Evolutionary conservation across 2,113 vertebrate species (phyloP).

Genomic region (Chionodraco myersi): DNA sequence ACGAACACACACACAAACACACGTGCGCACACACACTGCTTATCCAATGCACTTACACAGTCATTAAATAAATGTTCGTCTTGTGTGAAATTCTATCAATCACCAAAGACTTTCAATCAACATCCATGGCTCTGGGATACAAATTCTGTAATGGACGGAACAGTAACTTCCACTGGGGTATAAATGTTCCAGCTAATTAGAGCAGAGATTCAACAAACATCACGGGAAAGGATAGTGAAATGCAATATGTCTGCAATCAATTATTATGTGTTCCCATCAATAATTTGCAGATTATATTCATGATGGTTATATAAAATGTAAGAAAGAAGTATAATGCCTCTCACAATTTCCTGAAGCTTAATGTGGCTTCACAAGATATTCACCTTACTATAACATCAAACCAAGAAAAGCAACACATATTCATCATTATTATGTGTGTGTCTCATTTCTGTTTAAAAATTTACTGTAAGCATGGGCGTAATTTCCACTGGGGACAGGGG

Average conservation of each 20-base stretch:
- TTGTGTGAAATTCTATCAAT: constrained; percentile 13
- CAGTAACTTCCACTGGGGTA: constrained; percentile 14
- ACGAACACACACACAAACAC: background rate
- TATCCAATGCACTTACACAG: constrained; percentile 18
- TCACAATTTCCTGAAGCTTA: background rate
- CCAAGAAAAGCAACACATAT: background rate
- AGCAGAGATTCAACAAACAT: constrained; percentile 13
- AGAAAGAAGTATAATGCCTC: background rate
- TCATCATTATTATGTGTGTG: background rate
- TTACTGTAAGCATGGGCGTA: background rate
- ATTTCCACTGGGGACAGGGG: too few species aligned
- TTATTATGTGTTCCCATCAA: background rate
- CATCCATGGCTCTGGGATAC: constrained; percentile 1
- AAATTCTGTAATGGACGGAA: constrained; percentile 3
- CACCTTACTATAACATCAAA: background rate
- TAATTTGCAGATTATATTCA: background rate
- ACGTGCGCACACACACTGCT: background rate
- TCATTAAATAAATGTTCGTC: constrained; percentile 30
- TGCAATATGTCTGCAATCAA: background rate
- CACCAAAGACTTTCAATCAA: background rate
- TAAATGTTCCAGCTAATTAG: background rate
- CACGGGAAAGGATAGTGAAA: background rate
- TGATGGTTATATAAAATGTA: background rate
- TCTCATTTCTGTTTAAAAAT: background rate
- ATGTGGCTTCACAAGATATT: background rate